phyloP scores from a whole-genome alignment of 2,113 vertebrate genomes.

The Archocentrus centrarchus region DNA sequence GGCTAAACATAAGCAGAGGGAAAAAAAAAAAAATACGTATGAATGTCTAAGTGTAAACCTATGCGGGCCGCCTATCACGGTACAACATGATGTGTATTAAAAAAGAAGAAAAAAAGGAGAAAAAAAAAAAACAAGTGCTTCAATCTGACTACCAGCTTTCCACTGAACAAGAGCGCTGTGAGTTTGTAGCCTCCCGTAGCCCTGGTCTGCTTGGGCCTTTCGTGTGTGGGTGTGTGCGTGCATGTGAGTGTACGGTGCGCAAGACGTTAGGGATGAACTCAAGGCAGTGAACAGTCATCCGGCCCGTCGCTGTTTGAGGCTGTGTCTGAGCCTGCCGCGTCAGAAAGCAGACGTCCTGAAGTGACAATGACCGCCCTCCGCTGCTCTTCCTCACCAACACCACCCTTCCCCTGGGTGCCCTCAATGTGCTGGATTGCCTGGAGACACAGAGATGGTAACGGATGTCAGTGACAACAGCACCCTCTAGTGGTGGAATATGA shows the following conservation, averaged over 20 bases:
- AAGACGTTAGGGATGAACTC: constrained; percentile 65
- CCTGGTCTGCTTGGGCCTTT: constrained; percentile 49
- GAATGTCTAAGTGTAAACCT: constrained; percentile 62
- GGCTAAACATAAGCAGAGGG: constrained; percentile 47
- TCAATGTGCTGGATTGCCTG: constrained; percentile 99
- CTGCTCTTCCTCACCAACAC: constrained; percentile 88
- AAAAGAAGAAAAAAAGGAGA: background rate
- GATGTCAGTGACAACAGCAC: constrained; percentile 24
- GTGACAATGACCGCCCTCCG: constrained; percentile 92
- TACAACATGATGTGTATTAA: constrained; percentile 49
- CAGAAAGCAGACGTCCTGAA: constrained; percentile 79
- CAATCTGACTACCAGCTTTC: constrained; percentile 60
- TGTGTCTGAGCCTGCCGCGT: constrained; percentile 88
- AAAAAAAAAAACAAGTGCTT: constrained; percentile 60
- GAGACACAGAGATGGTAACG: background rate
- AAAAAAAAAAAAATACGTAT: constrained; percentile 39
- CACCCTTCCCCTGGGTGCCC: constrained; percentile 90
- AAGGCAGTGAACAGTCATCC: constrained; percentile 88
- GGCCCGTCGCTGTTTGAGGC: constrained; percentile 93
- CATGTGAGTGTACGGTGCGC: constrained; percentile 17
- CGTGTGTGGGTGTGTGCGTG: constrained; percentile 39
- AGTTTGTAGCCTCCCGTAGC: constrained; percentile 62
- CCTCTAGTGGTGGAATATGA: constrained; percentile 47
- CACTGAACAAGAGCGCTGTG: constrained; percentile 55
- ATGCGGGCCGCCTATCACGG: constrained; percentile 45